Conservation (phyloP, 2,113 vertebrate genomes). For the Pelvicachromis taeniatus region DNA sequence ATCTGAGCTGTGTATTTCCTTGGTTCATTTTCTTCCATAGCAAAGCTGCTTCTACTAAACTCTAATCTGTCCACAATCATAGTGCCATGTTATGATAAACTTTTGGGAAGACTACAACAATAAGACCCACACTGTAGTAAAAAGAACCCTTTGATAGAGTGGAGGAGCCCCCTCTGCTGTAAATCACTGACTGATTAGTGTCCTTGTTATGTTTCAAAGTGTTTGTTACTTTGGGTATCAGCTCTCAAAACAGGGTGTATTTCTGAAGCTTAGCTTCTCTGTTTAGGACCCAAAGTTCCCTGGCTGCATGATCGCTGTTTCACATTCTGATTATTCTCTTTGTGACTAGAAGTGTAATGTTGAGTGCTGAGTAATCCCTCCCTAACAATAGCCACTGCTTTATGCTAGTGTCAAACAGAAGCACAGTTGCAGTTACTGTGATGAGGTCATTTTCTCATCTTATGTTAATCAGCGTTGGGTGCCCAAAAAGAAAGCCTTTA, state of each 20-base stretch:
- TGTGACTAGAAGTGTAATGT: conserved; percentile 29
- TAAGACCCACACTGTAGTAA: background rate
- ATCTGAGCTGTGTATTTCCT: background rate
- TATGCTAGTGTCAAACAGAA: background rate
- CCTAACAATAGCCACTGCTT: background rate
- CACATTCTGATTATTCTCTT: background rate
- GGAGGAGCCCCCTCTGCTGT: background rate
- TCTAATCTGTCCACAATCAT: background rate
- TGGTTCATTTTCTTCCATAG: background rate
- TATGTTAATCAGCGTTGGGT: background rate
- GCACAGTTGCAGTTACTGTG: background rate
- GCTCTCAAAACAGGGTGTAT: conserved; percentile 6
- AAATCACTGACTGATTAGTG: conserved; percentile 23
- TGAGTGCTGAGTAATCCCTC: conserved; percentile 3
- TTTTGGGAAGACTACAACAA: background rate
- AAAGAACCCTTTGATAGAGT: background rate
- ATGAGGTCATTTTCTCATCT: background rate
- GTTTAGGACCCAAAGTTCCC: conserved; percentile 13
- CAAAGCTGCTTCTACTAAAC: background rate
- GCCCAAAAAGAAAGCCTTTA: conserved; percentile 1
- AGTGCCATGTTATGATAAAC: background rate
- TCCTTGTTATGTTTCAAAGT: conserved; percentile 17
- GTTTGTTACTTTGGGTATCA: conserved; percentile 31
- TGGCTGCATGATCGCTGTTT: background rate
- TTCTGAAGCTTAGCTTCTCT: conserved; percentile 28